Conservation (phyloP, 1,140 invertebrate genomes). For the Rhopalosiphum padi region DNA sequence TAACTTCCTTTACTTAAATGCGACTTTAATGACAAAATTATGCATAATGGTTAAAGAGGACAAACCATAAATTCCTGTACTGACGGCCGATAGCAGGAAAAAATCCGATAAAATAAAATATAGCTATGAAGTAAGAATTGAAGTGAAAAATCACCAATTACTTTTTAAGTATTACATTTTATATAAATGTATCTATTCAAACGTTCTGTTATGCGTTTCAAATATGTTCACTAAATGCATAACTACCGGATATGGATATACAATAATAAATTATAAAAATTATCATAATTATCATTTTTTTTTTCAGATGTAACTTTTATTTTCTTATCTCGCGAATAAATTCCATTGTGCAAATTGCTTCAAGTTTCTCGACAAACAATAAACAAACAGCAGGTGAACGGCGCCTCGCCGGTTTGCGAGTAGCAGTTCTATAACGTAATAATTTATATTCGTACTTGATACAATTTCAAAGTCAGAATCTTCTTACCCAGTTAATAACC, state of each 20-base stretch:
- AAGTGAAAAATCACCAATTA: background rate
- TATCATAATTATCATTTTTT: too few relatives aligned
- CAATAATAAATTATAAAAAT: background rate
- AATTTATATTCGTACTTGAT: background rate
- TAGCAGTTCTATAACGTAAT: background rate
- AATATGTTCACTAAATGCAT: background rate
- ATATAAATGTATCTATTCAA: background rate
- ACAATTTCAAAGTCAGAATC: constrained; percentile 5
- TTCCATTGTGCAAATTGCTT: background rate
- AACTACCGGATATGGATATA: background rate
- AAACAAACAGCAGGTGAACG: background rate
- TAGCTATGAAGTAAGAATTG: background rate
- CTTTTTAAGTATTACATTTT: background rate
- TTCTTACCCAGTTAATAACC: background rate
- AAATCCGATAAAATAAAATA: background rate
- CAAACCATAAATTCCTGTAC: background rate
- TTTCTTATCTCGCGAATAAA: background rate
- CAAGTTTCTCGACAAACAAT: background rate
- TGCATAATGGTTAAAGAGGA: background rate
- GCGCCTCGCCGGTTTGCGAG: background rate
- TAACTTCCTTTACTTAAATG: background rate
- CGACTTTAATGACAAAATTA: background rate
- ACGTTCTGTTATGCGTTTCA: background rate
- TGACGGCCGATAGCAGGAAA: background rate
- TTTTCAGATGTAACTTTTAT: background rate